phyloP scores from a whole-genome alignment of 2,797 vertebrate species.

The Menidia menidia region DNA sequence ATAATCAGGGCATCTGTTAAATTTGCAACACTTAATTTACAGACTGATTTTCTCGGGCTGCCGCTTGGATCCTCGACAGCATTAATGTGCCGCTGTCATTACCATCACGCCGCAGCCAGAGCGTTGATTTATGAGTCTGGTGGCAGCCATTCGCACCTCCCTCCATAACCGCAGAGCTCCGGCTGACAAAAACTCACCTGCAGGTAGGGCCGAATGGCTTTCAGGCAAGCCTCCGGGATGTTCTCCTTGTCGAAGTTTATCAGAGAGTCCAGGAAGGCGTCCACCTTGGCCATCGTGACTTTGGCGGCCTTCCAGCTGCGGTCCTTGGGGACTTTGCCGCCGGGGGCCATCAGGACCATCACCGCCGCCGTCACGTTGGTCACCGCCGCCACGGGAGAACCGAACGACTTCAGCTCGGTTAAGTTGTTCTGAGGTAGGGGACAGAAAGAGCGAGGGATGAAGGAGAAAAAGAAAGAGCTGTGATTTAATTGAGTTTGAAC shows the following conservation, averaged over 20 bases:
- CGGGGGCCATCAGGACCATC: constrained; percentile 90
- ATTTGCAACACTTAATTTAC: constrained; percentile 64
- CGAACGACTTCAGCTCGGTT: constrained; percentile 95
- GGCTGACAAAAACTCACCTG: constrained; percentile 59
- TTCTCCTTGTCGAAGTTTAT: constrained; percentile 93
- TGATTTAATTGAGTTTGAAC: constrained; percentile 64
- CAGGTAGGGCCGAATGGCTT: constrained; percentile 91
- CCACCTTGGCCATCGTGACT: constrained; percentile 91
- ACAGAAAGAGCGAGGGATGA: constrained; percentile 21
- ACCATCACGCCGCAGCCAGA: constrained; percentile 40
- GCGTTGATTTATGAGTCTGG: constrained; percentile 35
- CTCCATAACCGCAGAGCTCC: background rate
- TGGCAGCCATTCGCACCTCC: constrained; percentile 9
- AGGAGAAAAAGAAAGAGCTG: constrained; percentile 26
- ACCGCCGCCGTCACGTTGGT: constrained; percentile 94
- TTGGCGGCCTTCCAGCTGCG: constrained; percentile 95
- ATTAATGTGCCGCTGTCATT: constrained; percentile 48
- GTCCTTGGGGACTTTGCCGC: constrained; percentile 91
- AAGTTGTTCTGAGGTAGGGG: constrained; percentile 87
- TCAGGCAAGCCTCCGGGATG: constrained; percentile 93
- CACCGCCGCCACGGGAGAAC: constrained; percentile 89
- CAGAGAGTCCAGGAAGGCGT: constrained; percentile 91
- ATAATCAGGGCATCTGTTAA: constrained; percentile 55
- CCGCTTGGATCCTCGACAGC: constrained; percentile 43
- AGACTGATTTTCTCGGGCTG: constrained; percentile 52